Evolutionary conservation across 2,113 vertebrate genomes (phyloP).

Genomic region (Actenoides lindsayi): DNA sequence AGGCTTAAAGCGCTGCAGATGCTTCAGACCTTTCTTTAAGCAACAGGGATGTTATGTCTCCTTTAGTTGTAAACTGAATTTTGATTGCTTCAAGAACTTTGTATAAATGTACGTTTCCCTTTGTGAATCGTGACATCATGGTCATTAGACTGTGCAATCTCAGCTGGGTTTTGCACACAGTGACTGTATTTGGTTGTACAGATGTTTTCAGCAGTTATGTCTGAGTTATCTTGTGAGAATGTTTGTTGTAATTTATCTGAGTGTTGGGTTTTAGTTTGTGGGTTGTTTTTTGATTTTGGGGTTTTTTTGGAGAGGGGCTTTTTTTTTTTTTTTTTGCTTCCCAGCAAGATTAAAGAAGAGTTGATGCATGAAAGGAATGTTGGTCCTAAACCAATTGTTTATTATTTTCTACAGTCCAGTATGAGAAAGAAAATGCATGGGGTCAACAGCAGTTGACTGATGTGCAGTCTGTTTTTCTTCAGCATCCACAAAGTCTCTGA

Average conservation of each 20-base stretch:
- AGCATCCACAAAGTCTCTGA: background rate
- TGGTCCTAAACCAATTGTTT: conserved; percentile 40
- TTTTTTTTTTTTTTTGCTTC: background rate
- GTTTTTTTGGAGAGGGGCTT: too few species aligned
- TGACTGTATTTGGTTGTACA: background rate
- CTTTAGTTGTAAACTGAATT: background rate
- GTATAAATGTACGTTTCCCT: background rate
- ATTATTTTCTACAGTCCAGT: conserved; percentile 28
- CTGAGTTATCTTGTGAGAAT: conserved; percentile 21
- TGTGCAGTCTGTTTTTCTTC: background rate
- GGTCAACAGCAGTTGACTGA: background rate
- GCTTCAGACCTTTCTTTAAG: background rate
- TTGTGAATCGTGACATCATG: background rate
- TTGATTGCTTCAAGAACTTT: conserved; percentile 20
- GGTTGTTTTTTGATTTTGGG: background rate
- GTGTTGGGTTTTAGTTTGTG: background rate
- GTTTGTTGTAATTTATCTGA: background rate
- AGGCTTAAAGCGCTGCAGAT: background rate
- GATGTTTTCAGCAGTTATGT: conserved; percentile 47
- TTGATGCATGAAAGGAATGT: conserved; percentile 1
- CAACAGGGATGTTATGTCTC: background rate
- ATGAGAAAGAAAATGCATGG: background rate
- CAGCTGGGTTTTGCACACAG: conserved; percentile 25
- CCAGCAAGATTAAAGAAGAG: conserved; percentile 33
- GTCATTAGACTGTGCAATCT: background rate